These are phyloP conservation scores for Chionomys nivalis DNA, from an alignment of 2,113 vertebrate genomes.

Conservation along the genomic window DNA sequence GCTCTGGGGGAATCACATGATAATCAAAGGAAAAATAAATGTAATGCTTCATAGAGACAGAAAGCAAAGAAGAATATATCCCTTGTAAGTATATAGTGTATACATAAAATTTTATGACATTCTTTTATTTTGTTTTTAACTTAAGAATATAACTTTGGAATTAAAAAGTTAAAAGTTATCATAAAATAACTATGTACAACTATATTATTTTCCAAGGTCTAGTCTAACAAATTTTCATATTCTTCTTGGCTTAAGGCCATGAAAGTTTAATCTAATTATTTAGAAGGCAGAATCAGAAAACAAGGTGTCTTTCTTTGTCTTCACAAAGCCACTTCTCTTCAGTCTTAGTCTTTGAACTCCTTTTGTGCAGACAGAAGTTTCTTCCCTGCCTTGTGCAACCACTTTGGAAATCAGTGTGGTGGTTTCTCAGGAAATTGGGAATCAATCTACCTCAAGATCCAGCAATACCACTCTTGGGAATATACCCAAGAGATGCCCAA, in stretches of 20 bases:
- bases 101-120: not conserved
- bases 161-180: not conserved
- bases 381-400: too few species aligned
- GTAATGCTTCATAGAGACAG: not conserved
- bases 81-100: not conserved
- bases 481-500: too few species aligned
- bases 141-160: not conserved
- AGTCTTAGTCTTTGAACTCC: not conserved
- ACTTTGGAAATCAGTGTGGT: too few species aligned
- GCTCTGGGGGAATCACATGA: not conserved
- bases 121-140: not conserved
- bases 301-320: too few species aligned
- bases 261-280: not conserved
- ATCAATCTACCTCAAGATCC: too few species aligned
- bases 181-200: not conserved
- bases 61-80: too few species aligned
- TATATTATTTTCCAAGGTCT: not conserved
- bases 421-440: too few species aligned
- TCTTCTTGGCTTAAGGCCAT: not conserved
- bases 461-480: too few species aligned
- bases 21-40: not conserved
- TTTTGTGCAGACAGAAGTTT: too few species aligned
- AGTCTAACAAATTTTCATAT: not conserved
- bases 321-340: accelerated
- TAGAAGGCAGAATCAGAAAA: not conserved